Conservation (phyloP, 2,888 invertebrate species). For the Atrina japonica region DNA sequence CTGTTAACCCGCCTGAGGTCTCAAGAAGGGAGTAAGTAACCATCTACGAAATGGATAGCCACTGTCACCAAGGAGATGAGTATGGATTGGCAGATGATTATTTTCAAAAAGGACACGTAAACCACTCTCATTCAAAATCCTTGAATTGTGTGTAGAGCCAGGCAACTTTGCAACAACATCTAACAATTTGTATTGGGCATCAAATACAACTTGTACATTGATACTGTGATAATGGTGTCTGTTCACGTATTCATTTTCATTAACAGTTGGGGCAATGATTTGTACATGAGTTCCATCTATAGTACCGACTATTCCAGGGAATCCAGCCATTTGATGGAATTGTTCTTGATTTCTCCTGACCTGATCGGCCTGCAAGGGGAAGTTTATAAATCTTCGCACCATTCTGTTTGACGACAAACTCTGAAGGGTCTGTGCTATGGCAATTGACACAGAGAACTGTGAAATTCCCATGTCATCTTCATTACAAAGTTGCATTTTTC, state of each 20-base stretch:
- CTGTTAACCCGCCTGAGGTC: slow-evolving; percentile 6
- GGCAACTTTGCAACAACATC: slow-evolving; percentile 22
- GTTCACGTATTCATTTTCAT: too few relatives aligned
- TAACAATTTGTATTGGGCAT: too few relatives aligned
- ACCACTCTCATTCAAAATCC: slow-evolving; percentile 17
- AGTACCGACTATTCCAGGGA: too few relatives aligned
- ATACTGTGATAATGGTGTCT: too few relatives aligned
- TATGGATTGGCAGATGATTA: background rate
- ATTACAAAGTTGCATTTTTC: background rate
- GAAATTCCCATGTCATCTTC: too few relatives aligned
- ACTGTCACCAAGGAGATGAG: slow-evolving; percentile 18
- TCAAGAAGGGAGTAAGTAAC: slow-evolving; percentile 4
- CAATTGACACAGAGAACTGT: background rate
- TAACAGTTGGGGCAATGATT: too few relatives aligned
- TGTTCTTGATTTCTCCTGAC: slow-evolving; percentile 1
- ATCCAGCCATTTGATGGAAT: background rate
- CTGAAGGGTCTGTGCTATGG: background rate
- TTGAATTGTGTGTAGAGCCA: slow-evolving; percentile 1
- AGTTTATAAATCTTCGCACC: background rate
- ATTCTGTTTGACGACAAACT: too few relatives aligned
- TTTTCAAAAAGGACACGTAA: slow-evolving; percentile 14
- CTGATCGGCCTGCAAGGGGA: background rate
- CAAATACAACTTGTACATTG: too few relatives aligned
- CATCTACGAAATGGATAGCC: slow-evolving; percentile 5
- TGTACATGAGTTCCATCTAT: too few relatives aligned